Evolutionary conservation across 2,888 invertebrate species (phyloP).

Genomic region (Malthinus seriepunctatus): DNA sequence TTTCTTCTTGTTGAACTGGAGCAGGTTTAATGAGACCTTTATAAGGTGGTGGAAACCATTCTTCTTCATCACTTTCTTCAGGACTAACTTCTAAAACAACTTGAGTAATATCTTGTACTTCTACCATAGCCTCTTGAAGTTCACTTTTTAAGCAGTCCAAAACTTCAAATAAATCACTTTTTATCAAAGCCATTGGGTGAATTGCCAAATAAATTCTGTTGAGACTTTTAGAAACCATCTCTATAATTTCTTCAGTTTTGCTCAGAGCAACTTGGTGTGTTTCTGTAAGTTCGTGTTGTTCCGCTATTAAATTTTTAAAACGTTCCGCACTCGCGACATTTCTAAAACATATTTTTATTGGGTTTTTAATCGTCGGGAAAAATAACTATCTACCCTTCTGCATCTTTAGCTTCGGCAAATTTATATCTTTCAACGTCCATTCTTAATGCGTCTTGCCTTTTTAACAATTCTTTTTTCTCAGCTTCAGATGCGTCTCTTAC

Average conservation of each 20-base stretch:
- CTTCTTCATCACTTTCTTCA: constrained; percentile 41
- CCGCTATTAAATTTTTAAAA: constrained; percentile 63
- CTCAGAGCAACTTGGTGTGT: constrained; percentile 49
- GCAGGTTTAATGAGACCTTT: constrained; percentile 48
- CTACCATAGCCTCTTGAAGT: constrained; percentile 14
- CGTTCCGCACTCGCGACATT: constrained; percentile 72
- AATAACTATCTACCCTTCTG: constrained; percentile 67
- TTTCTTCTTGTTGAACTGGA: constrained; percentile 47
- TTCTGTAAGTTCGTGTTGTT: constrained; percentile 54
- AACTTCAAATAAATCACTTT: constrained; percentile 5
- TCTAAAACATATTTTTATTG: constrained; percentile 51
- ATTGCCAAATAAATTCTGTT: constrained; percentile 31
- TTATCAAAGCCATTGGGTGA: constrained; percentile 20
- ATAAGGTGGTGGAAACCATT: constrained; percentile 50
- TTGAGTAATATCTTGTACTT: constrained; percentile 6
- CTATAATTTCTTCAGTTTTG: constrained; percentile 38
- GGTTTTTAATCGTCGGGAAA: not conserved
- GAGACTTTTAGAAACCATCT: constrained; percentile 33
- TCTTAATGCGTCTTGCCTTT: constrained; percentile 65
- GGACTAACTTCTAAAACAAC: not conserved
- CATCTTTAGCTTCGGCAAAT: constrained; percentile 79
- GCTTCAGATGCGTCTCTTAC: constrained; percentile 73
- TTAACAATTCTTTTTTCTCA: constrained; percentile 73
- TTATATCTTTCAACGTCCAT: constrained; percentile 76
- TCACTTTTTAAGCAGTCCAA: constrained; percentile 12